Percentiles rank a stretch among this genome's conserved stretches.
phyloP scores from a whole-genome alignment of 1,140 invertebrate species.

The Pentalonia nigronervosa region DNA sequence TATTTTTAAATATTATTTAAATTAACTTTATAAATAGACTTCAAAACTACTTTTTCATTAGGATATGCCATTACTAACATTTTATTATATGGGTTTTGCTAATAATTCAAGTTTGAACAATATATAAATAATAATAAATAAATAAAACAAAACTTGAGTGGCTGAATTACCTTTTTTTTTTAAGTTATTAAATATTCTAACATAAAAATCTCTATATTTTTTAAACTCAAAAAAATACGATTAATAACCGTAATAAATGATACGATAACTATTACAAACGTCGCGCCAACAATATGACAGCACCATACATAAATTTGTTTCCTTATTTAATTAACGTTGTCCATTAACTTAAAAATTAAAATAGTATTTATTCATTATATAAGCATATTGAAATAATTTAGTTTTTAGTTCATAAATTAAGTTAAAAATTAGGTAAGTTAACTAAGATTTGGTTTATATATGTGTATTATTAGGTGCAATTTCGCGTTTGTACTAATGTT shows the following conservation, averaged over 20 bases:
- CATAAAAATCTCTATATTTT: background rate
- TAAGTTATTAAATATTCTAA: too few relatives aligned
- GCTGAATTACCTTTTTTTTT: background rate
- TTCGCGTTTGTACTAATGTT: background rate
- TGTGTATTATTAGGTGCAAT: background rate
- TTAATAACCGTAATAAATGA: background rate
- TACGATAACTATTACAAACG: background rate
- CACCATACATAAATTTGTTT: background rate
- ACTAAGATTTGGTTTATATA: background rate
- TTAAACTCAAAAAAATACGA: background rate
- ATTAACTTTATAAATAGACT: background rate
- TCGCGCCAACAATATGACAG: background rate
- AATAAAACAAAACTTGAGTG: background rate
- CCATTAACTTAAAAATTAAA: background rate
- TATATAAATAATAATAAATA: background rate
- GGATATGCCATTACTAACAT: background rate
- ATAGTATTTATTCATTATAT: background rate
- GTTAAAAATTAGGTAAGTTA: background rate
- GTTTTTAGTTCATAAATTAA: background rate
- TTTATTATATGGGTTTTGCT: background rate
- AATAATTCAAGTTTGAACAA: background rate
- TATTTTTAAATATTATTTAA: background rate
- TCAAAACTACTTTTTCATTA: background rate
- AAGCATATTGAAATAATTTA: background rate
- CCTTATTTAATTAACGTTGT: background rate